Evolutionary conservation across 2,888 invertebrate species (phyloP), one percentile per base, ranked within the genome.

Genomic region (Antitype chi): DNA sequence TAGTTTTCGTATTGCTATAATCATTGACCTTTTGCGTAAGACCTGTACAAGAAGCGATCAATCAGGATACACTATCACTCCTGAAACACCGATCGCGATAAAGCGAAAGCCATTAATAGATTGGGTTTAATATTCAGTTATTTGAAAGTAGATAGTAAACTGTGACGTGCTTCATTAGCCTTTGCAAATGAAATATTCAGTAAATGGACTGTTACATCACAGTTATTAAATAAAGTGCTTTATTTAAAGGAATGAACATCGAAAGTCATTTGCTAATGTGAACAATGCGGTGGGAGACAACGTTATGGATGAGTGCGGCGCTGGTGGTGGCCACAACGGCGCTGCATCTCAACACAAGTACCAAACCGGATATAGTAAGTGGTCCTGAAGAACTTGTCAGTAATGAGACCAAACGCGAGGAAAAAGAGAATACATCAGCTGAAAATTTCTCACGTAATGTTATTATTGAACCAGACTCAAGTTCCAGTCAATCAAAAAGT

Each of bases 201-300:
- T 32, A 59, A 67, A 59, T 59, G 43, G 13, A 62, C 55, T 43
- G 15, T 55, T 52, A 49, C 23, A 70, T 52, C 49, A 47, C 43
- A 47, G 32, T 32, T 43, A 69, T 53, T 52, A 53, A 70, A 60
- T 43, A 28, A 43, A 59, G 38, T 72, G 57, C 25, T 74, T 74
- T 32, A 47, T 71, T 78, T 77, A 23, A 57, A 84, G 84, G 84
- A 70, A 84, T 84, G 84, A 69, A 85, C 73, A 77, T 52, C 66
- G 53, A 47, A 67, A 79, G 28, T 5, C 11, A 66, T 52, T 59
- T 60, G 60, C 25, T 69, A 82, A 76, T 77, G 70, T 82, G 52
- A 85, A 90, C 72, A 80, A 92, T 92, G 92, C 84, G 85, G 83
- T 90, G 90, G 89, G 81, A 82, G 81, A 69, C 73, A 43, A 25